phyloP scores from a whole-genome alignment of 2,797 vertebrate genomes.

The Ciconia nigra region DNA sequence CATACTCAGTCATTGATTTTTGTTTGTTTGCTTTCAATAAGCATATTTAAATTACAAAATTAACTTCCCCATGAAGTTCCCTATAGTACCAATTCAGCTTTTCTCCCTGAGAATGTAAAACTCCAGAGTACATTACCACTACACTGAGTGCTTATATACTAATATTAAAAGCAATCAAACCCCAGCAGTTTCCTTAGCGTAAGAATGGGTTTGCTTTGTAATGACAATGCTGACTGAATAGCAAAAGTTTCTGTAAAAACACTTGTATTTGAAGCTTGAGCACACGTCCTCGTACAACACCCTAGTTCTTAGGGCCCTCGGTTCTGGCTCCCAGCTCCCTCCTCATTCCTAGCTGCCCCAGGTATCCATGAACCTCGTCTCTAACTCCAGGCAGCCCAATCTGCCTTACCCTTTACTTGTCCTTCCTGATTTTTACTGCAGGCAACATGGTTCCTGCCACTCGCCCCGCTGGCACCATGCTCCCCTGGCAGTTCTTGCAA shows the following conservation, averaged over 20 bases:
- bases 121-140: not conserved
- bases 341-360: not conserved
- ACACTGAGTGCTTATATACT: not conserved
- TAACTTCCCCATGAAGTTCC: not conserved
- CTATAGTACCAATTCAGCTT: not conserved
- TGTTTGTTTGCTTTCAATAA: not conserved
- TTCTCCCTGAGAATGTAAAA: not conserved
- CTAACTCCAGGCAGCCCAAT: not conserved
- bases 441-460: not conserved
- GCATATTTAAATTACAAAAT: not conserved
- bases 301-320: not conserved
- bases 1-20: not conserved
- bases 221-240: not conserved
- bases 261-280: not conserved
- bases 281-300: not conserved
- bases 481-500: not conserved
- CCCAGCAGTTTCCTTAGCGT: not conserved
- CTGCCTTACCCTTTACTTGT: not conserved
- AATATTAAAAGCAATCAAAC: not conserved
- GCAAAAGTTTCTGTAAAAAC: not conserved
- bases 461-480: fast-evolving
- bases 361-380: not conserved
- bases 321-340: not conserved
- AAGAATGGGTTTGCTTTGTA: not conserved
- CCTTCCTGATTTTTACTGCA: not conserved